These are phyloP conservation scores for Acinonyx jubatus DNA, from an alignment of 2,113 vertebrate species.

Conservation along the genomic window DNA sequence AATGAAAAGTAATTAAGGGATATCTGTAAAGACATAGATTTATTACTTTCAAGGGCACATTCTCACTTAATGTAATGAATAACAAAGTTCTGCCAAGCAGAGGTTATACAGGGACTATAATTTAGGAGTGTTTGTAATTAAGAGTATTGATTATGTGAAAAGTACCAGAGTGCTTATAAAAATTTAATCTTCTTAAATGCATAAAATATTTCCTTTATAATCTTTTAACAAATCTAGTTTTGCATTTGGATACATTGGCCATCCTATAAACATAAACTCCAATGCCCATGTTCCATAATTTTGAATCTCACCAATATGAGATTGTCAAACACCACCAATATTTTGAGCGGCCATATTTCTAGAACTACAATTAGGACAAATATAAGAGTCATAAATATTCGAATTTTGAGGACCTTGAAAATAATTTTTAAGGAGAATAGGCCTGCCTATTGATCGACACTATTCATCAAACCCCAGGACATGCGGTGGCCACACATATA, in stretches of 20 bases:
- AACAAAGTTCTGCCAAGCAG: conserved; percentile 22
- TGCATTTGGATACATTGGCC: neutral
- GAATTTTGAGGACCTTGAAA: neutral
- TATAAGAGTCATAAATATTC: neutral
- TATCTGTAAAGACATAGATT: conserved; percentile 12
- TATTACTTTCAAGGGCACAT: conserved; percentile 13
- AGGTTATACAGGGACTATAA: neutral
- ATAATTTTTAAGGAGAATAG: neutral
- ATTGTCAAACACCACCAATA: neutral
- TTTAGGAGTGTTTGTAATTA: conserved; percentile 40
- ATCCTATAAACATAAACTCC: neutral
- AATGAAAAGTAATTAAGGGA: neutral
- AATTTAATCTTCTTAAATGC: conserved; percentile 11
- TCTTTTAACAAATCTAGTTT: neutral
- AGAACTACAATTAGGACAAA: conserved; percentile 37
- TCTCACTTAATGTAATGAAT: conserved; percentile 30
- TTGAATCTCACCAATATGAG: neutral
- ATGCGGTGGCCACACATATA: neutral
- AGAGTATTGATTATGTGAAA: neutral
- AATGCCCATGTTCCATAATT: neutral
- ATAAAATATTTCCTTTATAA: neutral
- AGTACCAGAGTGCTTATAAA: neutral
- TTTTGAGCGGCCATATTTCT: neutral
- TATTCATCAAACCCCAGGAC: neutral
- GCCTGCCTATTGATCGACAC: neutral